phyloP scores from a whole-genome alignment of 2,888 invertebrate genomes.

The Hirtodrosophila trivittata region DNA sequence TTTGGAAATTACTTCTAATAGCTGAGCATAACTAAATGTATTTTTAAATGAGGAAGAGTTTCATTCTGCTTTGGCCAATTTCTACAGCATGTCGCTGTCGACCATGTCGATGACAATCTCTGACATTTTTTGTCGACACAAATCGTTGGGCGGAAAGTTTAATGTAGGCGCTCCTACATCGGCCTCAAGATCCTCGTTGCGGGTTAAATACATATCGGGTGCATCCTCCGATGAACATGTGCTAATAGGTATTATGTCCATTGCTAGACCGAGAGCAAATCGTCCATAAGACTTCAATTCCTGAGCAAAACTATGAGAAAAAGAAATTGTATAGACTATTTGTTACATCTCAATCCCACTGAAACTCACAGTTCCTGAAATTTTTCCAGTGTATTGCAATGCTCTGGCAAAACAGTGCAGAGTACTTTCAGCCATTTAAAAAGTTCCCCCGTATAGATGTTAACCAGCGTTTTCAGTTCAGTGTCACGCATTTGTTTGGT shows the following conservation, averaged over 20 bases:
- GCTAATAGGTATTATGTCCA: constrained; percentile 89
- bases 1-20: constrained; percentile 32
- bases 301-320: constrained; percentile 85
- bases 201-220: constrained; percentile 87
- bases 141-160: constrained; percentile 85
- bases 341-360: not conserved
- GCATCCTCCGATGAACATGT: constrained; percentile 89
- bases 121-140: constrained; percentile 88
- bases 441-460: constrained; percentile 86
- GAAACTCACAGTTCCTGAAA: constrained; percentile 75
- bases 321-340: not conserved
- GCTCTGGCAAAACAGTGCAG: constrained; percentile 83
- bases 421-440: constrained; percentile 85
- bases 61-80: not conserved
- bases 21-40: constrained; percentile 33
- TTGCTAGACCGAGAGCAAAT: constrained; percentile 88
- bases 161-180: constrained; percentile 80
- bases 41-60: constrained; percentile 19
- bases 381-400: constrained; percentile 84
- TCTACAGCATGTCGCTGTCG: constrained; percentile 86
- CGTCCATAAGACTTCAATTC: constrained; percentile 87
- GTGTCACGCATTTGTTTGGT: constrained; percentile 86
- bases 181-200: constrained; percentile 79
- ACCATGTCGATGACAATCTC: constrained; percentile 88
- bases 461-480: constrained; percentile 86